These are phyloP conservation scores for Cyrtonyx montezumae DNA, from an alignment of 2,113 vertebrate genomes.

Conservation along the genomic window DNA sequence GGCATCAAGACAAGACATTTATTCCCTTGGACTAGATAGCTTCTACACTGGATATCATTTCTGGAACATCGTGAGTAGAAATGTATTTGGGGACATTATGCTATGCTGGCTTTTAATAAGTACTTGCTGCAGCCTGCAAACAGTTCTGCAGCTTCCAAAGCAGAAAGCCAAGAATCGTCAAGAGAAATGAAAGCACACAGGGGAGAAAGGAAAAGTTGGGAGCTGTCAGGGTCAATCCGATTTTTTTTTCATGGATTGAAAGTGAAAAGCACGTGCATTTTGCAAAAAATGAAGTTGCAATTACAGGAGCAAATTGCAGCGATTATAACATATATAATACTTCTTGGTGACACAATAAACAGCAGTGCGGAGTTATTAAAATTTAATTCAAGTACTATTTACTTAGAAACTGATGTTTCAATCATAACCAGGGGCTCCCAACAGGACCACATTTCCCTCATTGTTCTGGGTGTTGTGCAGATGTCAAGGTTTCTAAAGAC, in stretches of 20 bases:
- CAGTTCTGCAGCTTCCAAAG: constrained; percentile 49
- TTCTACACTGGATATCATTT: constrained; percentile 2
- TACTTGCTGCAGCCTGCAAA: constrained; percentile 41
- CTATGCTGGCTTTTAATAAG: neutral
- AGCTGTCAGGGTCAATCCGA: constrained; percentile 50
- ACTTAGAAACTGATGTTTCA: neutral
- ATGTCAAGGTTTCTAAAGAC: neutral
- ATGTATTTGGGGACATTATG: constrained; percentile 30
- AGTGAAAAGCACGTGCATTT: constrained; percentile 40
- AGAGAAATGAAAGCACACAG: constrained; percentile 35
- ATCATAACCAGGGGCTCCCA: neutral
- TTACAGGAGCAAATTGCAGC: constrained; percentile 36
- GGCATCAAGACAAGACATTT: constrained; percentile 44
- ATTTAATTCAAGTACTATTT: neutral
- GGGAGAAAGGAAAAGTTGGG: neutral
- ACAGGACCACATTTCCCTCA: neutral
- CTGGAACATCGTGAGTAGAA: constrained; percentile 41
- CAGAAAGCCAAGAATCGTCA: constrained; percentile 40
- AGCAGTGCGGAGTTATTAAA: neutral
- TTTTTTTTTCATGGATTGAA: neutral
- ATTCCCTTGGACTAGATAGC: constrained; percentile 21
- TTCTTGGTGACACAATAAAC: neutral
- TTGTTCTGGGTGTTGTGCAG: neutral
- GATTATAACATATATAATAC: neutral
- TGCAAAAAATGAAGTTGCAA: constrained; percentile 18